These are phyloP conservation scores for Eclectus roratus DNA, from an alignment of 2,113 vertebrate genomes.

Conservation along the genomic window DNA sequence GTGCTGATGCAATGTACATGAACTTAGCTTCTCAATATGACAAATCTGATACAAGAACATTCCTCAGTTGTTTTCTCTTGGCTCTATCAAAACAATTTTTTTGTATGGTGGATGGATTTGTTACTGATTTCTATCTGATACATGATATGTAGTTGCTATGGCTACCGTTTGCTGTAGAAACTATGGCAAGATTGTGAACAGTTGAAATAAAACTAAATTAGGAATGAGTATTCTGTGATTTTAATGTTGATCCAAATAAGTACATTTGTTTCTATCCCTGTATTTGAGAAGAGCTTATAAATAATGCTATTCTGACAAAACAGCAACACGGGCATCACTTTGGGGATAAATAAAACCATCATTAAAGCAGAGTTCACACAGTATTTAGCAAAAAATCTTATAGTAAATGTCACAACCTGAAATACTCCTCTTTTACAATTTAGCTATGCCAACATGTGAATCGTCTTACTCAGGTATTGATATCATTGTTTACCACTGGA, in stretches of 20 bases:
- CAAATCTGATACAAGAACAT: neutral
- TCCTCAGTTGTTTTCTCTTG: neutral
- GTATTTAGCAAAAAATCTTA: neutral
- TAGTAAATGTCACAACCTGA: neutral
- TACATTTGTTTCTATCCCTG: neutral
- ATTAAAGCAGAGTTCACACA: neutral
- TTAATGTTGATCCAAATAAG: neutral
- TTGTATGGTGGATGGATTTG: neutral
- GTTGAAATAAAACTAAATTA: constrained; percentile 4
- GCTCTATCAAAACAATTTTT: neutral
- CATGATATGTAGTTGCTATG: neutral
- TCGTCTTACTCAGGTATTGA: neutral
- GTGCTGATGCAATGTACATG: neutral
- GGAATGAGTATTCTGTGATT: neutral
- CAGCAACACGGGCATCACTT: neutral
- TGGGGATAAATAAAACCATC: neutral
- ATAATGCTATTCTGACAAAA: neutral
- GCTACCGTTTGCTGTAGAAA: constrained; percentile 17
- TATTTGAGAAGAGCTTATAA: neutral
- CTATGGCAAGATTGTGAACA: neutral
- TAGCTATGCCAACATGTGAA: neutral
- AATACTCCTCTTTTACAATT: neutral
- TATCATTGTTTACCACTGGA: neutral
- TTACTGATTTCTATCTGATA: neutral
- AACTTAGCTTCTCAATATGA: neutral